Evolutionary conservation across 2,888 invertebrate species (phyloP), one percentile per base, ranked within the genome.

Genomic region (Cecidostiba fungosa): DNA sequence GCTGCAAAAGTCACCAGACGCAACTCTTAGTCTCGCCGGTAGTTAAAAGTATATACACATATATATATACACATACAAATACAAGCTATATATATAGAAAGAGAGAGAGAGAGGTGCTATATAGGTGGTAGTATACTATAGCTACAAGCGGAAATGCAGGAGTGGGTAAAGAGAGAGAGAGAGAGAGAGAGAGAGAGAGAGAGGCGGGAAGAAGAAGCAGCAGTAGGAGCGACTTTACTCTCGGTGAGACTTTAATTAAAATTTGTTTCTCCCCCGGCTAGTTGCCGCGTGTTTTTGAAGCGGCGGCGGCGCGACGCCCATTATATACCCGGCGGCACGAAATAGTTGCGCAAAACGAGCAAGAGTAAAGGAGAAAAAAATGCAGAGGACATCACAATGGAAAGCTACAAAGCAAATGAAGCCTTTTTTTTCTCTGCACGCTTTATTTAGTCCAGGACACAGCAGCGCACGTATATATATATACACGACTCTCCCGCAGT

Each of bases 1-100:
- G 90, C 90, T 90, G 88, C 47, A 89, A 89, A 86, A 88, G 32
- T 84, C 84, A 84, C 29, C 32, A 70, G 26, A 70, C 16, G 50
- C 16, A 3, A 26, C 47, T 69, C 19, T 69, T 43, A 54, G 70
- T 62, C 23, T 59, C 62, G 14, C 23, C 19, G 19, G 16, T 36
- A 76, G 29, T n/a, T 36, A 36, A 14, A 70, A 32, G 36, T 72
- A 39, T 39, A 72, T 1, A 23, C 12, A 72, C 5, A 43, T 23
- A 26, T n/a, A 26, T 47, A 10, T 10, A n/a, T 10, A 14, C 12
- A 50, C 26, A 76, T 32, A 50, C 29, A 43, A 47, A 10, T 26
- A 6, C n/a, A n/a, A 32, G 39, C 5, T n/a, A 70, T 4, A 32
- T 1, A n/a, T 23, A 12, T 43, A 43, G 26, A 50, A 0, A 19